phyloP scores from a whole-genome alignment of 37 sponge, comb jelly and placozoan species.

The Spongilla lacustris region DNA sequence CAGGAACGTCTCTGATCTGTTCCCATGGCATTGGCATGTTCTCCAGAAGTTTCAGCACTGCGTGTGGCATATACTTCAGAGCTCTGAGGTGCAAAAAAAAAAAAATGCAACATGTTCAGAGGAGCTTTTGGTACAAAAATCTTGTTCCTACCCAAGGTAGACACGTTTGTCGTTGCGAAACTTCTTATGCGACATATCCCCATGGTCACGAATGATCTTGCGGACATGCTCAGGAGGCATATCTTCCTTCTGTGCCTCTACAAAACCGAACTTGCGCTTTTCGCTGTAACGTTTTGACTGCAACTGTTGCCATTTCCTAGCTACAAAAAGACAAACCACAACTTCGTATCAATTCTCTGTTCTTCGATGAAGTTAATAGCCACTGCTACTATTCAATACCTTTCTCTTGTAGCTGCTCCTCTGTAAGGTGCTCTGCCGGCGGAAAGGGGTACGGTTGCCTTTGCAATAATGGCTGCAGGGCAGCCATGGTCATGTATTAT shows the following conservation, averaged over 20 bases:
- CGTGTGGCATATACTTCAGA: slow-evolving; percentile 99
- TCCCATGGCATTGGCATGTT: slow-evolving; percentile 99
- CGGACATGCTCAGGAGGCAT: slow-evolving; percentile 99
- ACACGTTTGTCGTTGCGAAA: slow-evolving; percentile 99
- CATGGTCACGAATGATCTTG: slow-evolving; percentile 99
- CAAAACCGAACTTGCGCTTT: slow-evolving; percentile 98
- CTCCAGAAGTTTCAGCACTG: slow-evolving; percentile 97
- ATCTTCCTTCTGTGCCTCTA: slow-evolving; percentile 99
- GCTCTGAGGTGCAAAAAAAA: slow-evolving; percentile 60
- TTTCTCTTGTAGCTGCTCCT: slow-evolving; percentile 91
- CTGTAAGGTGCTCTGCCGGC: slow-evolving; percentile 49
- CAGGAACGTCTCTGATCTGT: slow-evolving; percentile 95
- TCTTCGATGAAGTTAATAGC: neutral
- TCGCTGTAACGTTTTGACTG: slow-evolving; percentile 97
- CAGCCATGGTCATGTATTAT: slow-evolving; percentile 22
- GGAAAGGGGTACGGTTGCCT: slow-evolving; percentile 78
- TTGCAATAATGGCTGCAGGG: slow-evolving; percentile 62
- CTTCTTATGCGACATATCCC: slow-evolving; percentile 98
- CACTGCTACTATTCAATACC: slow-evolving; percentile 38
- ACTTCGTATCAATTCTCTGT: neutral
- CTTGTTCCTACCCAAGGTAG: slow-evolving; percentile 88
- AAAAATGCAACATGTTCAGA: neutral
- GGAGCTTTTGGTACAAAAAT: neutral
- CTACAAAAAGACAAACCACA: slow-evolving; percentile 49
- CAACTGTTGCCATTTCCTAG: slow-evolving; percentile 99